Evolutionary conservation across 2,888 invertebrate genomes (phyloP).

Genomic region (Zhengitettix transpicula): DNA sequence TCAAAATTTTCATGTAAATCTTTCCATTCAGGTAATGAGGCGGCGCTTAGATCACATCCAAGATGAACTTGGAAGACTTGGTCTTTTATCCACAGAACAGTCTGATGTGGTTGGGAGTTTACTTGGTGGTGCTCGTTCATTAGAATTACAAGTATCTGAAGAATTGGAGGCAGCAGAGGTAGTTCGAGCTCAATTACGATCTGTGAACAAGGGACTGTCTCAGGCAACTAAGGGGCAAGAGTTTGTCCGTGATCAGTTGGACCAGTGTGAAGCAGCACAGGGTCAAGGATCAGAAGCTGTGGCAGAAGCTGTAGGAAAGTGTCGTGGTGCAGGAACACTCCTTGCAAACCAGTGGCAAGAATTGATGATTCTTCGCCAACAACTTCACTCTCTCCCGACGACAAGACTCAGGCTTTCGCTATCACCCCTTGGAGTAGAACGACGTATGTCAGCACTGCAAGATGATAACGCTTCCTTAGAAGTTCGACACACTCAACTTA

Average conservation of each 20-base stretch:
- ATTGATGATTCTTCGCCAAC: conserved; percentile 53
- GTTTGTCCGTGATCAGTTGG: conserved; percentile 39
- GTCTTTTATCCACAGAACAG: conserved; percentile 46
- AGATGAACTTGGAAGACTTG: conserved; percentile 60
- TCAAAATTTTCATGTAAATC: too few species aligned
- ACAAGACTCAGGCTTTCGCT: conserved; percentile 51
- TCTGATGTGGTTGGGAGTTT: conserved; percentile 62
- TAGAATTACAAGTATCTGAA: conserved; percentile 56
- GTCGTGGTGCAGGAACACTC: conserved; percentile 50
- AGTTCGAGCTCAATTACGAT: conserved; percentile 55
- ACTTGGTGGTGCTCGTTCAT: conserved; percentile 47
- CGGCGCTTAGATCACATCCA: conserved; percentile 60
- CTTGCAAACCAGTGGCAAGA: conserved; percentile 59
- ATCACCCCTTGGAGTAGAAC: conserved; percentile 58
- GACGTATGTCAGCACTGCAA: conserved; percentile 56
- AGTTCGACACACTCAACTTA: conserved; percentile 48
- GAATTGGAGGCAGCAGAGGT: conserved; percentile 55
- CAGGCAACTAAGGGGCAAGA: conserved; percentile 50
- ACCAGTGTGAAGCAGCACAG: conserved; percentile 53
- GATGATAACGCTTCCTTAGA: conserved; percentile 59
- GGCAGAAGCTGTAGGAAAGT: conserved; percentile 56
- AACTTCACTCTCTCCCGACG: conserved; percentile 61
- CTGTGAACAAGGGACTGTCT: conserved; percentile 53
- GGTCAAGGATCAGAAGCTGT: conserved; percentile 59
- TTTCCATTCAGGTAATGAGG: conserved; percentile 35